phyloP scores from a whole-genome alignment of 2,113 vertebrate species.

The Gulo gulo region DNA sequence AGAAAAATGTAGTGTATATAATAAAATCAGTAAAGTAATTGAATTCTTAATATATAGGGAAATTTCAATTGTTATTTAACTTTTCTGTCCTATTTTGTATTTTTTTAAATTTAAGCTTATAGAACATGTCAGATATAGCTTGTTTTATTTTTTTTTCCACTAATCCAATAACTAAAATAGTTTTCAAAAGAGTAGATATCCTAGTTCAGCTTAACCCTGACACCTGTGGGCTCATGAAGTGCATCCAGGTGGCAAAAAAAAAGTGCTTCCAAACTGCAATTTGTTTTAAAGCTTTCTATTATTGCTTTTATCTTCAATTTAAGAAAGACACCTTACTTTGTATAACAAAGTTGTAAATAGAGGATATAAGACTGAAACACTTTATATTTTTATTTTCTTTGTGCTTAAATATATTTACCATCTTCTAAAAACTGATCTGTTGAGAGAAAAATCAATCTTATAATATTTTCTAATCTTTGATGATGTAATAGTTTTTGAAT shows the following conservation, averaged over 20 bases:
- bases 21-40: background rate
- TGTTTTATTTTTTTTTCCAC: slow-evolving; percentile 53
- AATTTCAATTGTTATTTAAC: background rate
- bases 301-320: background rate
- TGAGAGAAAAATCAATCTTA: background rate
- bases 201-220: slow-evolving; percentile 29
- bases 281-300: background rate
- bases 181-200: slow-evolving; percentile 25
- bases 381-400: background rate
- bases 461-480: background rate
- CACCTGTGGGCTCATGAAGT: background rate
- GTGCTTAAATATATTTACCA: background rate
- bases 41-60: background rate
- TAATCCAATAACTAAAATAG: slow-evolving; percentile 58
- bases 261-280: slow-evolving; percentile 66
- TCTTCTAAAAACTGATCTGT: background rate
- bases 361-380: background rate
- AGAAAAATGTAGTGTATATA: background rate
- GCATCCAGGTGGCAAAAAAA: slow-evolving; percentile 58
- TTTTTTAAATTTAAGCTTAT: background rate
- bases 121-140: slow-evolving; percentile 53
- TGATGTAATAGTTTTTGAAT: background rate
- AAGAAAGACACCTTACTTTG: background rate
- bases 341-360: background rate
- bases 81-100: background rate